Percentiles rank a stretch among this genome's conserved stretches.
Evolutionary conservation across 30 jellyfish, hydroid and myxozoan species (phyloP).

Genomic region (Cassiopea andromeda): DNA sequence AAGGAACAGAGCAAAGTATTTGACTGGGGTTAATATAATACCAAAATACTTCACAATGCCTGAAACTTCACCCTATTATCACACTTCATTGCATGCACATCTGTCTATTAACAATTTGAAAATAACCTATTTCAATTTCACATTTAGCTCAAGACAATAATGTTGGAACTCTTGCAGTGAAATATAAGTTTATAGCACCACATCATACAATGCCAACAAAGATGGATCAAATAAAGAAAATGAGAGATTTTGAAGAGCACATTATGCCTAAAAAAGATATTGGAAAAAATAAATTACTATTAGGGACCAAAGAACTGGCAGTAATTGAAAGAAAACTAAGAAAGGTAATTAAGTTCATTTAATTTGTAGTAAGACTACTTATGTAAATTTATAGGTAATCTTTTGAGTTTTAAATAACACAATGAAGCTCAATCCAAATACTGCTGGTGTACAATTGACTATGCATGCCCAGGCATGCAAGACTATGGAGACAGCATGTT

Average conservation of each 20-base stretch:
- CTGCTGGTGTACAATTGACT: background rate
- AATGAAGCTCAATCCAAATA: background rate
- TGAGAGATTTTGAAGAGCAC: conserved; percentile 49
- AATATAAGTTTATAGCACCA: conserved; percentile 51
- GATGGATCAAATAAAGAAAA: conserved; percentile 51
- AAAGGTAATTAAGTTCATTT: conserved; percentile 15
- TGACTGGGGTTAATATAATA: no score
- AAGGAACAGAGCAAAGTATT: no score
- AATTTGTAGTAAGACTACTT: background rate
- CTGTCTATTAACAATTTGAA: background rate
- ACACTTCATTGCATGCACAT: background rate
- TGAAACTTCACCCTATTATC: no score
- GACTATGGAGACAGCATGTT: background rate
- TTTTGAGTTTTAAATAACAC: background rate
- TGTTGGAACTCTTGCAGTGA: background rate
- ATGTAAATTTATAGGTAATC: background rate
- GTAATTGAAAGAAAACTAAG: conserved; percentile 44
- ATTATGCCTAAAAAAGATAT: conserved; percentile 42
- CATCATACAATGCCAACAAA: conserved; percentile 77
- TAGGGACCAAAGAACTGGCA: conserved; percentile 33
- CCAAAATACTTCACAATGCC: no score
- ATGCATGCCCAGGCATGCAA: background rate
- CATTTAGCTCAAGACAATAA: background rate
- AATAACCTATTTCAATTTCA: background rate
- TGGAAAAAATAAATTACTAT: conserved; percentile 1